A percentile compares a stretch with the other conserved stretches of the same genome.
Evolutionary conservation across 2,888 invertebrate genomes (phyloP).

Genomic region (Caenorhabditis sp.): DNA sequence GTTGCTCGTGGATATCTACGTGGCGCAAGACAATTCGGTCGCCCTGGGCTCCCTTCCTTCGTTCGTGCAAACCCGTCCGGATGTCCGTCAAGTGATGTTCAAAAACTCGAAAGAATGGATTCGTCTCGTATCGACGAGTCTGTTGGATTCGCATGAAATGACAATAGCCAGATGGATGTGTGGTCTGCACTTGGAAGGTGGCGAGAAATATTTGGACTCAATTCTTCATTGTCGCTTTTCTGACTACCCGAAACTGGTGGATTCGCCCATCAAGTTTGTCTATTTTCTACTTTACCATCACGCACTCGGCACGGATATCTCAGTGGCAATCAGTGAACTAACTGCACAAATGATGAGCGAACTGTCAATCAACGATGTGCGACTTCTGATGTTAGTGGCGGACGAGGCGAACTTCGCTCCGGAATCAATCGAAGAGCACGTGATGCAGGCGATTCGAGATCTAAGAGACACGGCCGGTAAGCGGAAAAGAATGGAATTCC

Average conservation of each 20-base stretch:
- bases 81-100: constrained; percentile 27
- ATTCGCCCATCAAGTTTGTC: constrained; percentile 15
- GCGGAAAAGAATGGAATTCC: background rate
- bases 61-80: constrained; percentile 18
- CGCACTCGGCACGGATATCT: background rate
- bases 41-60: constrained; percentile 35
- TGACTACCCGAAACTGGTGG: constrained; percentile 43
- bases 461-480: background rate
- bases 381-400: constrained; percentile 11
- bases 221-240: constrained; percentile 27
- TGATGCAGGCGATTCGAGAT: constrained; percentile 11
- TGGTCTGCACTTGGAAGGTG: constrained; percentile 8
- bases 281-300: constrained; percentile 36
- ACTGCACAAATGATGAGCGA: background rate
- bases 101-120: constrained; percentile 30
- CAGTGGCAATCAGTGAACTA: background rate
- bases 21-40: constrained; percentile 33
- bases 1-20: constrained; percentile 37
- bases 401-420: constrained; percentile 4
- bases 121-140: background rate
- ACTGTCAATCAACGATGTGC: constrained; percentile 7
- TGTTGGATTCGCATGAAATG: constrained; percentile 1
- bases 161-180: constrained; percentile 39
- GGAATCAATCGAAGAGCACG: constrained; percentile 28
- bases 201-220: constrained; percentile 24